Conservation (phyloP, 2,797 vertebrate genomes). For the Balearica regulorum region DNA sequence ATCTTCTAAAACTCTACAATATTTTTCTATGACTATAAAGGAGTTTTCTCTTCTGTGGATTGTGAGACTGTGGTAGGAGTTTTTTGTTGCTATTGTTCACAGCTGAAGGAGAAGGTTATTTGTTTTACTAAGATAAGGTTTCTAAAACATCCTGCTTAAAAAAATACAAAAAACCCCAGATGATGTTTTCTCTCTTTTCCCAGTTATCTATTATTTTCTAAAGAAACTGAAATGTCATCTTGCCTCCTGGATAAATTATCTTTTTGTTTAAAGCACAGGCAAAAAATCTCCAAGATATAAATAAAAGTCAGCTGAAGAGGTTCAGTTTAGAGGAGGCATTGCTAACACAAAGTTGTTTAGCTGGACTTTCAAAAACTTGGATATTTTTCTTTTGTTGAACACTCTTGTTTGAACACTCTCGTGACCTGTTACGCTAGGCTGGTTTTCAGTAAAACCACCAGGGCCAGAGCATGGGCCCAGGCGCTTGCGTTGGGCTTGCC, state of each 20-base stretch:
- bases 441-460: not conserved
- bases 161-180: not conserved
- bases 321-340: not conserved
- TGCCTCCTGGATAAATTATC: constrained; percentile 53
- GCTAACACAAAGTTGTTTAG: not conserved
- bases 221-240: constrained; percentile 62
- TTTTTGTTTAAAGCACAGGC: constrained; percentile 29
- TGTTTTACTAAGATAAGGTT: constrained; percentile 69
- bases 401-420: not conserved
- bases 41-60: constrained; percentile 5
- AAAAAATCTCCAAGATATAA: constrained; percentile 25
- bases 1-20: not conserved
- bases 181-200: constrained; percentile 34
- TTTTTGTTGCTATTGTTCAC: constrained; percentile 46
- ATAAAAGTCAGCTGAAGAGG: constrained; percentile 17
- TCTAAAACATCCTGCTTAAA: constrained; percentile 24
- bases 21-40: constrained; percentile 8
- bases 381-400: not conserved
- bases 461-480: not conserved
- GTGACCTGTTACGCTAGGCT: not conserved
- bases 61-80: not conserved
- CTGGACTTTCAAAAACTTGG: not conserved
- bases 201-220: constrained; percentile 56
- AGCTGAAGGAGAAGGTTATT: constrained; percentile 61
- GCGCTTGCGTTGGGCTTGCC: fast-evolving